A percentile compares a stretch with the other conserved stretches of the same genome.
Evolutionary conservation across 2,113 vertebrate species (phyloP).

Genomic region (Daboia siamensis): DNA sequence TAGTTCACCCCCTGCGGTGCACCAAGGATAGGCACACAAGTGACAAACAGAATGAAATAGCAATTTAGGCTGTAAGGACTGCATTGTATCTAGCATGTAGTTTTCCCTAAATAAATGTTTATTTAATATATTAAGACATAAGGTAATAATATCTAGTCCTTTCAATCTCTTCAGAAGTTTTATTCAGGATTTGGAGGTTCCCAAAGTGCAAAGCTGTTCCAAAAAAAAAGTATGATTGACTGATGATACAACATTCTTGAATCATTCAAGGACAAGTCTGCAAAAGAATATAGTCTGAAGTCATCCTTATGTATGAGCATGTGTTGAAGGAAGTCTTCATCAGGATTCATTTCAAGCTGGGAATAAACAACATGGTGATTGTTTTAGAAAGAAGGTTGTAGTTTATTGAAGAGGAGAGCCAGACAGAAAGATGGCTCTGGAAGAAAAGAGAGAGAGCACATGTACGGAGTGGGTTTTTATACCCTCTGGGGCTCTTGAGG

Average conservation of each 20-base stretch:
- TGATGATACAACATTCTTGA: not conserved
- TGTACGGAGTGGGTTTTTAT: too few relatives aligned
- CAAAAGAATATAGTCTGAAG: conserved; percentile 11
- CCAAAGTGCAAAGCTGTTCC: not conserved
- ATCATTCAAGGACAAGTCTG: not conserved
- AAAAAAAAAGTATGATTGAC: conserved; percentile 4
- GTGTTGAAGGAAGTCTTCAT: too few relatives aligned
- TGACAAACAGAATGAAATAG: not conserved
- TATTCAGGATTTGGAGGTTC: not conserved
- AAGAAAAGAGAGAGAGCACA: too few relatives aligned
- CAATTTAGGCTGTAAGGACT: not conserved
- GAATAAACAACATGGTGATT: too few relatives aligned
- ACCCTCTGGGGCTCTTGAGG: too few relatives aligned
- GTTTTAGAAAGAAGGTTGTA: too few relatives aligned
- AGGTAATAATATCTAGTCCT: not conserved
- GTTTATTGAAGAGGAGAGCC: too few relatives aligned
- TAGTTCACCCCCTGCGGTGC: not conserved
- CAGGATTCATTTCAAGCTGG: too few relatives aligned
- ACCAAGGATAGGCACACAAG: not conserved
- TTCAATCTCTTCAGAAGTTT: not conserved
- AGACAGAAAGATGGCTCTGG: too few relatives aligned
- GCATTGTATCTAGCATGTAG: not conserved
- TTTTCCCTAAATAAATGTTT: too few relatives aligned
- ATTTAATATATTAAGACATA: not conserved
- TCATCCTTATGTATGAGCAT: not conserved